A percentile compares a stretch with the other conserved stretches of the same genome.
These are phyloP conservation scores for Lamproptera curius DNA, from an alignment of 2,888 invertebrate genomes.

Conservation along the genomic window DNA sequence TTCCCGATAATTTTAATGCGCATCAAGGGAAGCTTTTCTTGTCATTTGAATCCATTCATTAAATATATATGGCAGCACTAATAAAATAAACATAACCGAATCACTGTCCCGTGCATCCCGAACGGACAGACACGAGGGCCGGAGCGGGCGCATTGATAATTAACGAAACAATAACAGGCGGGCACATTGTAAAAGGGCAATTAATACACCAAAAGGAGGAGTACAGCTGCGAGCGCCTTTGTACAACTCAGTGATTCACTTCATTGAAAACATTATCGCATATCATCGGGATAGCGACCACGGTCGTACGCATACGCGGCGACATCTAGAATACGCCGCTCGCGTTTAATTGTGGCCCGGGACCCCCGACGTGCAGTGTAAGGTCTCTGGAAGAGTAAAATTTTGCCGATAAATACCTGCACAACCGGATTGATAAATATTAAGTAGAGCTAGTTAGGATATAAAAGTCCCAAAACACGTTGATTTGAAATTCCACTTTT, in stretches of 20 bases:
- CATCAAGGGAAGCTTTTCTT: too few relatives aligned
- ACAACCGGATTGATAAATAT: too few relatives aligned
- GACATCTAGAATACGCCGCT: conserved; percentile 44
- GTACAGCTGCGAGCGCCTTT: conserved; percentile 28
- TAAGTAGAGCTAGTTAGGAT: too few relatives aligned
- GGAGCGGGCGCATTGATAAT: conserved; percentile 21
- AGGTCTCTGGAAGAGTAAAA: not conserved
- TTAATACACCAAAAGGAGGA: conserved; percentile 39
- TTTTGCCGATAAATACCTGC: too few relatives aligned
- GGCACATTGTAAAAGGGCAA: conserved; percentile 34
- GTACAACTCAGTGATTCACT: conserved; percentile 41
- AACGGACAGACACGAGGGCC: conserved; percentile 1
- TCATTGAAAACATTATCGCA: conserved; percentile 46
- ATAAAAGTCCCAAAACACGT: too few relatives aligned
- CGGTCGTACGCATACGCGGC: conserved; percentile 33
- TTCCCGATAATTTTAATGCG: too few relatives aligned
- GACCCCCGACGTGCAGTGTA: conserved; percentile 18
- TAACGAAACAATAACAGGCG: conserved; percentile 36
- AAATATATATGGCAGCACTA: too few relatives aligned
- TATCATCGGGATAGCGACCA: conserved; percentile 29
- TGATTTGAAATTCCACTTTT: conserved; percentile 20
- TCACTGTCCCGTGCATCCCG: too few relatives aligned
- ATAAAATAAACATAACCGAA: too few relatives aligned
- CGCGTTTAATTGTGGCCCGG: conserved; percentile 47
- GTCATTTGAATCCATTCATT: too few relatives aligned